Evolutionary conservation across 1,140 invertebrate species (phyloP), one percentile per base, ranked within the genome.

Genomic region (Sarcophaga peregrina): DNA sequence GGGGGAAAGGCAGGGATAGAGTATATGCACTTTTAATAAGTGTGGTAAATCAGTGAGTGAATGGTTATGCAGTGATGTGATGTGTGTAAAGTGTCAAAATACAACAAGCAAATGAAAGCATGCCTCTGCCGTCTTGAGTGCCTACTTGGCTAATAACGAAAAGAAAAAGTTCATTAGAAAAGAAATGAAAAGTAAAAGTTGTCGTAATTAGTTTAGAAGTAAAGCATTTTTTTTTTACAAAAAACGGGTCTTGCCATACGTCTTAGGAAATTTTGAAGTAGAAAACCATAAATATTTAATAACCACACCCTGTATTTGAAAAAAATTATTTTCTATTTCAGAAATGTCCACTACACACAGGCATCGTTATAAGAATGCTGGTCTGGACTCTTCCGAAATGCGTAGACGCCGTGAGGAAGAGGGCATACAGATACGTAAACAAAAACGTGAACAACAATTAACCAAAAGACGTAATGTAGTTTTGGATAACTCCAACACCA

Each of bases 281-380:
- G 17, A 52, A 76, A 78, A 45, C 9, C 52, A 5, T 8, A 76
- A 78, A 25, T 76, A 46, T 45, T 15, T 45, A 45, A 3, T 48
- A 76, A 76, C 74, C 74, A 76, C 74, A 76, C 74, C 47, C 47
- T 50, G 17, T 50, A 17, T 20, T 50, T 50, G 8, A 47, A 75
- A 75, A 75, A 47, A 6, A n/a, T 78, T 50, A 25, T 52, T 50
- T 78, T 78, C 4, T n/a, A n/a, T 2, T 48, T 68, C 5, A 48
- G 48, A 78, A 50, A 96, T 96, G 95, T 96, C 95, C 86, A 93
- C 95, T 86, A 93, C 93, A 87, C 97, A 98, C 91, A 96, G 97
- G 88, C 95, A 97, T 91, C 95, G 97, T 83, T 99, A 99, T 91
- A 99, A 99, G 94, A 98, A 98, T 92, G 93, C 94, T 84, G 96